phyloP scores from a whole-genome alignment of 2,113 vertebrate species.

The Ciconia stormi region DNA sequence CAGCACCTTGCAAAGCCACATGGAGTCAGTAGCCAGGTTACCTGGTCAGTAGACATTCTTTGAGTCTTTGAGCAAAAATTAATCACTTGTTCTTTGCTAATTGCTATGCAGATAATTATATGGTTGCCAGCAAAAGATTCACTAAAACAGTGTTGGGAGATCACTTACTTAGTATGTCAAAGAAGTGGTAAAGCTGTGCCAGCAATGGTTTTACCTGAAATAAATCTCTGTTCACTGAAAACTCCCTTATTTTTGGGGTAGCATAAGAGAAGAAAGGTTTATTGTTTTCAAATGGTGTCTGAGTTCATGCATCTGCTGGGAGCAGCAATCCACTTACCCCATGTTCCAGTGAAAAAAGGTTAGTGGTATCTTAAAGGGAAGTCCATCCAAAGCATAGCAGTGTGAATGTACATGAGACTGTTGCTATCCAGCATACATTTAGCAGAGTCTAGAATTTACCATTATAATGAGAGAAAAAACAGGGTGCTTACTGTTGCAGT shows the following conservation, averaged over 20 bases:
- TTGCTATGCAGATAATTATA: not conserved
- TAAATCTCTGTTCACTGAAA: not conserved
- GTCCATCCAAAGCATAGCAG: not conserved
- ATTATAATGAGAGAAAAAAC: not conserved
- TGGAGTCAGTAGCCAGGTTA: not conserved
- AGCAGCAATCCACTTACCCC: not conserved
- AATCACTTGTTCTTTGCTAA: not conserved
- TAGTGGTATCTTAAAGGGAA: not conserved
- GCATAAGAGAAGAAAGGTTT: not conserved
- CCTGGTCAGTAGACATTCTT: not conserved
- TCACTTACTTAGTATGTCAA: not conserved
- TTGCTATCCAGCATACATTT: not conserved
- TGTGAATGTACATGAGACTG: not conserved
- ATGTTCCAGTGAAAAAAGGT: not conserved
- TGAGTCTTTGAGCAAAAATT: not conserved
- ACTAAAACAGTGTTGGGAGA: not conserved
- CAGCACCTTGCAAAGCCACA: not conserved
- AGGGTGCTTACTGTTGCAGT: not conserved
- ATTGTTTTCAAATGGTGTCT: not conserved
- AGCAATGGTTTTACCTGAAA: not conserved
- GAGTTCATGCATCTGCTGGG: not conserved
- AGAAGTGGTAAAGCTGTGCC: not conserved
- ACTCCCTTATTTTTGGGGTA: not conserved
- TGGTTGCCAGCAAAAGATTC: not conserved
- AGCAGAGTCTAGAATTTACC: not conserved